Evolutionary conservation across 2,797 vertebrate genomes (phyloP).

Genomic region (Hyperoplus lanceolatus): DNA sequence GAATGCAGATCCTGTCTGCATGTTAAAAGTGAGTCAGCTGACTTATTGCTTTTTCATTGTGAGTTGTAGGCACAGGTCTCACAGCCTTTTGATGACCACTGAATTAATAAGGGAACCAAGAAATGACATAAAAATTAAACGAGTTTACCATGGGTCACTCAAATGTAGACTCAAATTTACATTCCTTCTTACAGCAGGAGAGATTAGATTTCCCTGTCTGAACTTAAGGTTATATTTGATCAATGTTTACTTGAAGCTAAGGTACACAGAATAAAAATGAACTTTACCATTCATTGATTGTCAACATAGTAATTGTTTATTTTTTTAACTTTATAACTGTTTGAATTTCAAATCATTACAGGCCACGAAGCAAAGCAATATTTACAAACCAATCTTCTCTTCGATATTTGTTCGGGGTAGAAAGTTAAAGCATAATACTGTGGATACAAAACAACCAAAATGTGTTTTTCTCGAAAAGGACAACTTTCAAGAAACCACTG

Average conservation of each 20-base stretch:
- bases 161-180: conserved; percentile 15
- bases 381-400: conserved; percentile 5
- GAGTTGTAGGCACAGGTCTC: conserved; percentile 12
- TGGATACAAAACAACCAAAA: conserved; percentile 15
- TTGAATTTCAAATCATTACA: background rate
- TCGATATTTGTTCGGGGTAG: background rate
- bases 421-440: background rate
- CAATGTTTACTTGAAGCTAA: background rate
- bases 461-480: background rate
- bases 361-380: background rate
- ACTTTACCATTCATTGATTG: background rate
- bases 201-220: background rate
- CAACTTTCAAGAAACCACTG: no score
- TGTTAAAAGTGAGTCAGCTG: conserved; percentile 22
- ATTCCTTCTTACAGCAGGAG: background rate
- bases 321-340: background rate
- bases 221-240: background rate
- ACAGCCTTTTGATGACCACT: conserved; percentile 24
- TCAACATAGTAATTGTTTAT: background rate
- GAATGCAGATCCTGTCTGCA: conserved; percentile 11
- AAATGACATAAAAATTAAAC: conserved; percentile 18
- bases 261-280: background rate
- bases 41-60: conserved; percentile 41
- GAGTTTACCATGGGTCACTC: conserved; percentile 20
- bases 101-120: background rate